Conservation (phyloP, 2,888 invertebrate species). For the Idaea straminata region DNA sequence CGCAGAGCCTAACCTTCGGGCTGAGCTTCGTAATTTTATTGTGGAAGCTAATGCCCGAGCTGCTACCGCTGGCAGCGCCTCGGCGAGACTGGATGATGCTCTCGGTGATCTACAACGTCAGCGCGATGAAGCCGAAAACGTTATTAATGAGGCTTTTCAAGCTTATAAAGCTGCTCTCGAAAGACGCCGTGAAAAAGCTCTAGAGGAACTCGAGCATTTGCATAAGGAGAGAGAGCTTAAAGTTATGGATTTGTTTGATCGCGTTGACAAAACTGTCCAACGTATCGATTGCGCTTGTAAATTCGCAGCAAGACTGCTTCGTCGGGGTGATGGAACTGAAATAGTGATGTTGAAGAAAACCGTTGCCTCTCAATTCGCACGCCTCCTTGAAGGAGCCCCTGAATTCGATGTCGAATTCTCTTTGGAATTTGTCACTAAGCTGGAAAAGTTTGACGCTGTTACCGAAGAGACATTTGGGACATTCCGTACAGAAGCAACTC, state of each 20-base stretch:
- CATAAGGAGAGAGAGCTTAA: constrained; percentile 93
- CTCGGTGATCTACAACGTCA: constrained; percentile 93
- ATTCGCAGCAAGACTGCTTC: constrained; percentile 89
- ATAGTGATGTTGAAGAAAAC: constrained; percentile 90
- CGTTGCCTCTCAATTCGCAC: constrained; percentile 87
- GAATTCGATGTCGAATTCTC: constrained; percentile 89
- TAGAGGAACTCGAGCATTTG: constrained; percentile 86
- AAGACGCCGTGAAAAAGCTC: constrained; percentile 86
- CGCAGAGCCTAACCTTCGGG: constrained; percentile 88
- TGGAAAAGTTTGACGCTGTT: constrained; percentile 87
- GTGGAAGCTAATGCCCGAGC: constrained; percentile 88
- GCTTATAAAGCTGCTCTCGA: constrained; percentile 91
- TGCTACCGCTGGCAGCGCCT: constrained; percentile 87
- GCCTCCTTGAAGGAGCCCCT: constrained; percentile 89
- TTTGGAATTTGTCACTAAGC: constrained; percentile 90
- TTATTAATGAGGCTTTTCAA: constrained; percentile 89
- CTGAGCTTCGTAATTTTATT: constrained; percentile 87
- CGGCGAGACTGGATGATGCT: constrained; percentile 87
- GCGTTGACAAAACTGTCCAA: constrained; percentile 90
- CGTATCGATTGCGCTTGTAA: constrained; percentile 93
- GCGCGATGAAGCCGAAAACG: constrained; percentile 90
- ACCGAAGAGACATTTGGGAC: constrained; percentile 86
- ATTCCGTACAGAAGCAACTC: constrained; percentile 84
- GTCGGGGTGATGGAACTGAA: constrained; percentile 91
- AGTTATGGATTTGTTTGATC: constrained; percentile 93